Evolutionary conservation across 2,113 vertebrate genomes (phyloP).

Genomic region (Arvicanthis niloticus): DNA sequence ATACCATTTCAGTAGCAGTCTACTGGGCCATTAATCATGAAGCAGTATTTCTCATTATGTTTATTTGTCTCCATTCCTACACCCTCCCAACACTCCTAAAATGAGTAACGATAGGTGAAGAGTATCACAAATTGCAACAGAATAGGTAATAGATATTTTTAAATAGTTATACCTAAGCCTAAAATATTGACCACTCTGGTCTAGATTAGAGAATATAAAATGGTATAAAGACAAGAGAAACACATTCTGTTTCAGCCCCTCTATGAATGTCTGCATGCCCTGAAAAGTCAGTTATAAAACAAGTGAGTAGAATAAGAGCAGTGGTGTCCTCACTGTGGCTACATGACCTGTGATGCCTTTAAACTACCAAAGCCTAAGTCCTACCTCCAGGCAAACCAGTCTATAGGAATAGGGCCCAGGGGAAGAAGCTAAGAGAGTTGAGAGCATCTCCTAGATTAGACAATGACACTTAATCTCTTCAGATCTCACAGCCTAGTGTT

Average conservation of each 20-base stretch:
- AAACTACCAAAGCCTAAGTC: neutral
- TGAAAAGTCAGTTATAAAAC: slow-evolving; percentile 7
- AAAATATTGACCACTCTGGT: slow-evolving; percentile 24
- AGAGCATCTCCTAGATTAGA: neutral
- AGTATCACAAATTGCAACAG: slow-evolving; percentile 12
- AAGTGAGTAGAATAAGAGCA: neutral
- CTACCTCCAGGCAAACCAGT: neutral
- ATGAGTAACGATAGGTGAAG: neutral
- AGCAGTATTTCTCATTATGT: neutral
- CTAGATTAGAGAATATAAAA: neutral
- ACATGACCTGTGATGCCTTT: slow-evolving; percentile 8
- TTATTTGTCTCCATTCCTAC: neutral
- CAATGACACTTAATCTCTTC: neutral
- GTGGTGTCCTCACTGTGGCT: neutral
- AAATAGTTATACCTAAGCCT: neutral
- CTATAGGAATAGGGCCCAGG: neutral
- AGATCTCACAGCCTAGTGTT: neutral
- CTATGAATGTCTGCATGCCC: neutral
- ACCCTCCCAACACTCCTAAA: neutral
- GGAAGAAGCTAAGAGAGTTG: neutral
- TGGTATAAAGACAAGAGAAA: neutral
- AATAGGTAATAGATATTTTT: neutral
- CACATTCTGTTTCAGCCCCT: neutral
- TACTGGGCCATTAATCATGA: neutral
- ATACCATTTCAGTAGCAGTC: slow-evolving; percentile 32